Conservation (phyloP, 2,888 invertebrate genomes). For the Melieria picta region DNA sequence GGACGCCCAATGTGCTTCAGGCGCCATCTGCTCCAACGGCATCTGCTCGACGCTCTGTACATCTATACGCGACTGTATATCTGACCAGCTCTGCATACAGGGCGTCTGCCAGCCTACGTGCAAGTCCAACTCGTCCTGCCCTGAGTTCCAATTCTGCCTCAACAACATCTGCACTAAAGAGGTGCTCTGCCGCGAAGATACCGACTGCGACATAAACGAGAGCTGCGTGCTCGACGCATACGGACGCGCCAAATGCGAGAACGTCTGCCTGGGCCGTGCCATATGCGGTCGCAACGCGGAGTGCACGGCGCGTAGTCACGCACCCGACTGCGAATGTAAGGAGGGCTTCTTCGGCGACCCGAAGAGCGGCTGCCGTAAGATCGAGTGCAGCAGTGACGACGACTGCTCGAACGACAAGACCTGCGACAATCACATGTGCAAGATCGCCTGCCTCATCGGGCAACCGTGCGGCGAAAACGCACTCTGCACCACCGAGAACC, state of each 20-base stretch:
- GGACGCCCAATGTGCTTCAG: conserved; percentile 84
- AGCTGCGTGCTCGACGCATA: conserved; percentile 75
- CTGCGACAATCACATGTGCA: conserved; percentile 84
- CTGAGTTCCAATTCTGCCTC: conserved; percentile 84
- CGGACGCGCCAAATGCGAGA: conserved; percentile 80
- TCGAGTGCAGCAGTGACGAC: conserved; percentile 77
- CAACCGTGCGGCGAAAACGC: conserved; percentile 88
- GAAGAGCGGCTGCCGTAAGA: conserved; percentile 80
- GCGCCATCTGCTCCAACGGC: conserved; percentile 84
- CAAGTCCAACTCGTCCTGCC: conserved; percentile 81
- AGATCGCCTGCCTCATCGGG: conserved; percentile 84
- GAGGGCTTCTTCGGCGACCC: conserved; percentile 84
- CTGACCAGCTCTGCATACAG: conserved; percentile 86
- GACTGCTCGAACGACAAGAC: conserved; percentile 86
- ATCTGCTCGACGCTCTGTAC: conserved; percentile 82
- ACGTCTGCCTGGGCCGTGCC: conserved; percentile 77
- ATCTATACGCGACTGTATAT: conserved; percentile 84
- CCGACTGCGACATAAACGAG: conserved; percentile 79
- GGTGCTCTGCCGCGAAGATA: conserved; percentile 76
- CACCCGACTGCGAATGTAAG: conserved; percentile 81
- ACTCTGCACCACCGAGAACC: conserved; percentile 85
- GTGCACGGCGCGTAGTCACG: conserved; percentile 79
- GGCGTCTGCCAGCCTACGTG: conserved; percentile 88
- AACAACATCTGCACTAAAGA: conserved; percentile 88
- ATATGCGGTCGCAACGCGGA: conserved; percentile 85